Base-by-base conservation (phyloP, 2,888 invertebrate species). In the Schrankia costaestrigalis region DNA sequence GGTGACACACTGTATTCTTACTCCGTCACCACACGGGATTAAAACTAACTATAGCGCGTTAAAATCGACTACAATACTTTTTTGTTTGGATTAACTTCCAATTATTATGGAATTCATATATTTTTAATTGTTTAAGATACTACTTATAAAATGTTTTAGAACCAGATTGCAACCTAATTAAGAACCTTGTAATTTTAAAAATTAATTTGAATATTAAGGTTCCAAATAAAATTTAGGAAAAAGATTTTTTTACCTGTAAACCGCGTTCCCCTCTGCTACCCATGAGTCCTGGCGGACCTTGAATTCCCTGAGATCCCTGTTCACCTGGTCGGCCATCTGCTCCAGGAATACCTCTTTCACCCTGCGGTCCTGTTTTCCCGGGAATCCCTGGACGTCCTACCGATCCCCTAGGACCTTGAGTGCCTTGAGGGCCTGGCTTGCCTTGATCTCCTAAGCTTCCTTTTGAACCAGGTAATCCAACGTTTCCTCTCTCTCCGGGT, bases 251-350 rank as follows among this genome's bases (percentile, higher is more conserved):
- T 81, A 93, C 94, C 51, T 91, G 89, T 54, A 92, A 82, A 50
- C 95, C 95, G 69, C 93, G 91, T 61, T 94, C 93, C 42, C 96
- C 95, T n/a, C 92, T 91, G 11, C 90, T 87, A 27, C 96, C 95
- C 58, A 93, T 89, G 2, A 92, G 90, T 26, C 95, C 95, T 26
- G 93, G 94, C 10, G 93, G 81, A 17, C 97, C 97, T 79, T 94
- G 93, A 11, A 93, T 80, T 9, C 96, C 96, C 67, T 92, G 92
- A 8, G 91, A 85, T 24, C 96, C 96, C 59, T 93, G 92, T 62
- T 95, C 95, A 12, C 97, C 97, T 8, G 94, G 91, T 66, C 94
- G 93, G 3, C 96, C 96, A 77, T 96, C 96, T 35, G 94, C 93
- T 6, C 96, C 96, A 26, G 93, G 91, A 59, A 93, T 85, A 25